Evolutionary conservation across 2,888 invertebrate genomes (phyloP).

Genomic region (Archaeoteleia sp.): DNA sequence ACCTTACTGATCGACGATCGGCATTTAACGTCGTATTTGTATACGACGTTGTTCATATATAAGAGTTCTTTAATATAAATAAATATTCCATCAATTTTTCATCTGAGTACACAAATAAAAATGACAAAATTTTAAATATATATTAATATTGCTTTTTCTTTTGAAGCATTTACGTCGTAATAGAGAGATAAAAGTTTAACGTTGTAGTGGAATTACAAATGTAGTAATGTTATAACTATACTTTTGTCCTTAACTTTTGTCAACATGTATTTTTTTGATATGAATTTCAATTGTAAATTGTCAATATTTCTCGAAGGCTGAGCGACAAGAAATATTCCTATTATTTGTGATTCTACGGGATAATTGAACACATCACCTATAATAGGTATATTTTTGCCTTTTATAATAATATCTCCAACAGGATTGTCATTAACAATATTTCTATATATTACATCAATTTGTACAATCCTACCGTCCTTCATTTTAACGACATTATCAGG

Average conservation of each 20-base stretch:
- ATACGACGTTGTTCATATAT: no score
- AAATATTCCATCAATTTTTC: no score
- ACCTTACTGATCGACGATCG: no score
- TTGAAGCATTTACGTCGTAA: no score
- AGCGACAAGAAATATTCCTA: conserved; percentile 18
- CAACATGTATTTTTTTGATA: conserved; percentile 21
- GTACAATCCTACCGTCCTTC: conserved; percentile 17
- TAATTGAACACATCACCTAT: conserved; percentile 18
- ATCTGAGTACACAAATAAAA: no score
- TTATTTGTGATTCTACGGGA: conserved; percentile 11
- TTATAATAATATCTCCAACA: conserved; percentile 18
- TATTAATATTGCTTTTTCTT: no score
- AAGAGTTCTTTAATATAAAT: no score
- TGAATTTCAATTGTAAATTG: conserved; percentile 15
- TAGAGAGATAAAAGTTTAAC: no score
- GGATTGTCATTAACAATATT: conserved; percentile 6
- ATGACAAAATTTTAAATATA: no score
- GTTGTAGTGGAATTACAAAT: no score
- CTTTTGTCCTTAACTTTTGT: conserved; percentile 9
- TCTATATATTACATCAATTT: conserved; percentile 20
- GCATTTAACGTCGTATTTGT: no score
- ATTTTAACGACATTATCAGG: conserved; percentile 24
- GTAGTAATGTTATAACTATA: conserved; percentile 18
- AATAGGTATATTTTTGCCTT: conserved; percentile 7
- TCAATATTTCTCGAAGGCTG: background rate